Evolutionary conservation across 2,888 invertebrate species (phyloP), one percentile per base, ranked within the genome.

Genomic region (Dugesia japonica): DNA sequence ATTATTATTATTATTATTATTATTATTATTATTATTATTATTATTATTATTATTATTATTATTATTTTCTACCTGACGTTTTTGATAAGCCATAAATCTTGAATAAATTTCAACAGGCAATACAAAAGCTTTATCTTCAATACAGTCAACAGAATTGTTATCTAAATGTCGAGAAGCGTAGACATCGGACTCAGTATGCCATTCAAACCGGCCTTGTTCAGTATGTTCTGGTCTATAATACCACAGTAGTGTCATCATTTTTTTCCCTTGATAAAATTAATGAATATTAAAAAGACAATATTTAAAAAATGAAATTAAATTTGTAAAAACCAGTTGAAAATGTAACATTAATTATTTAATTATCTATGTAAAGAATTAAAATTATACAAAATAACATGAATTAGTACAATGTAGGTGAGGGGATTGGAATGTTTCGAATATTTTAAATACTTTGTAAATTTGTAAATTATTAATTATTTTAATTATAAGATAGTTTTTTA

Each of bases 171-270:
- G 89, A 26, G 94, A 94, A 71, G 95, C 94, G 86, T 94, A 95
- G 78, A 95, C 90, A 86, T 95, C 95, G 83, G 92, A 92, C 15
- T 89, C 89, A 82, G 90, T 89, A 84, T 93, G 92, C 74, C 87
- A 88, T 20, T 89, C 88, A 82, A 89, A 88, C 31, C 91, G 88
- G 27, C 93, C 94, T 82, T 80, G 79, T 82, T 94, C 94, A 20
- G 94, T 93, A 86, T 95, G 94, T 86, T 95, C 95, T 0, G 94
- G 94, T 81, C 94, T 89, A 86, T 95, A 95, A 87, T 94, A 95
- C 95, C 95, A 95, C 80, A 94, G 87, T 78, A 95, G 86, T 1
- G 92, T 92, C 87, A 94, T 91, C 92, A 93, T 93, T 92, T 94
- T 94, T 86, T 94, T 94, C 78, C 92, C 94, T 92, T n/a, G n/a